Evolutionary conservation across 2,888 invertebrate species (phyloP).

Genomic region (Nymphalis polychloros): DNA sequence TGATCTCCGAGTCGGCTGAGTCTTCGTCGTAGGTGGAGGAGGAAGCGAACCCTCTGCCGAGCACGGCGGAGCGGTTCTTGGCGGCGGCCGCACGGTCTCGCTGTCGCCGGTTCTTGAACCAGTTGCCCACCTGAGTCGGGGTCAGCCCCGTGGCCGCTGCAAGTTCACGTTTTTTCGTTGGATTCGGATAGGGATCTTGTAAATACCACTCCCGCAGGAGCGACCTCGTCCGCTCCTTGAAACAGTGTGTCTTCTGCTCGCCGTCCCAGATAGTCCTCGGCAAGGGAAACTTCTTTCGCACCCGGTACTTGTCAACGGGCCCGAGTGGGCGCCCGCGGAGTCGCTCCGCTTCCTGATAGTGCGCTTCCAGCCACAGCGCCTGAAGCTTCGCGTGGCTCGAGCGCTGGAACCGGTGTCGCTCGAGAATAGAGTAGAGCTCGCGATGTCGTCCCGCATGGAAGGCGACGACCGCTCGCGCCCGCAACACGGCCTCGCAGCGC

Average conservation of each 20-base stretch:
- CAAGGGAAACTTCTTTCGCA: slow-evolving; percentile 98
- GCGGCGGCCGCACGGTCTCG: slow-evolving; percentile 97
- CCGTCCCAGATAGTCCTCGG: slow-evolving; percentile 99
- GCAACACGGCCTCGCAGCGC: slow-evolving; percentile 97
- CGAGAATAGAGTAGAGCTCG: slow-evolving; percentile 97
- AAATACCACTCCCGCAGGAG: slow-evolving; percentile 98
- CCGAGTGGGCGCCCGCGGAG: slow-evolving; percentile 94
- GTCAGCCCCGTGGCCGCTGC: slow-evolving; percentile 98
- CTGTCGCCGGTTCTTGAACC: slow-evolving; percentile 99
- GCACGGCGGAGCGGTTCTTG: slow-evolving; percentile 93
- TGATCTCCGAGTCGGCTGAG: slow-evolving; percentile 78
- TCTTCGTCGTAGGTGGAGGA: slow-evolving; percentile 79
- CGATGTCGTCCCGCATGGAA: slow-evolving; percentile 98
- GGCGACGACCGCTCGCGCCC: slow-evolving; percentile 98
- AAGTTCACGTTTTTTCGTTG: slow-evolving; percentile 96
- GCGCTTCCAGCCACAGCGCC: slow-evolving; percentile 97
- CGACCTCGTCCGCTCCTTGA: slow-evolving; percentile 97
- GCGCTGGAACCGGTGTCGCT: slow-evolving; percentile 96
- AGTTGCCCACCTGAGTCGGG: slow-evolving; percentile 97
- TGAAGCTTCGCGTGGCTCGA: slow-evolving; percentile 98
- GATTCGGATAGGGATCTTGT: slow-evolving; percentile 98
- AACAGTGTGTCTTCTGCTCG: slow-evolving; percentile 99
- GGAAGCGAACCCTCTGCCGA: slow-evolving; percentile 76
- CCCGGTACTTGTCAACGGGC: slow-evolving; percentile 89
- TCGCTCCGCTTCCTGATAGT: slow-evolving; percentile 99